Percentiles rank a stretch among this genome's conserved stretches.
These are phyloP conservation scores for Trachops cirrhosus DNA, from an alignment of 2,797 vertebrate genomes.

Conservation along the genomic window DNA sequence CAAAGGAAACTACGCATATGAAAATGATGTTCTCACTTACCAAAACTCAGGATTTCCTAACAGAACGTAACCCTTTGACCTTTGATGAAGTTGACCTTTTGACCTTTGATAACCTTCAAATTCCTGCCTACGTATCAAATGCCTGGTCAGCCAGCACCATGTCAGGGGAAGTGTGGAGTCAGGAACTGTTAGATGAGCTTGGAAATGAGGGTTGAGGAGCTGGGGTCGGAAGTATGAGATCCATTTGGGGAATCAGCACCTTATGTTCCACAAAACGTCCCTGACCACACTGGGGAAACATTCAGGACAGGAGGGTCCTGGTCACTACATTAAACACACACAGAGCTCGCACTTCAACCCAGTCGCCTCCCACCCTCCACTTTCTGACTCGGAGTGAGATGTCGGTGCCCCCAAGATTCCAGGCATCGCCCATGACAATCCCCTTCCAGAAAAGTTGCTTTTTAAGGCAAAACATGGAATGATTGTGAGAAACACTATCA, in stretches of 20 bases:
- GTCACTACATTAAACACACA: not conserved
- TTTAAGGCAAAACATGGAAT: not conserved
- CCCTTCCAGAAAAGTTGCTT: not conserved
- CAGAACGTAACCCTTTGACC: not conserved
- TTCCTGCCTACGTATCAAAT: not conserved
- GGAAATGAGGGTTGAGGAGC: not conserved
- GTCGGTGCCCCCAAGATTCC: not conserved
- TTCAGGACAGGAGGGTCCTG: not conserved
- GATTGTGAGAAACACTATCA: not conserved
- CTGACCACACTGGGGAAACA: not conserved
- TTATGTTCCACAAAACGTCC: not conserved
- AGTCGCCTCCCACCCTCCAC: not conserved
- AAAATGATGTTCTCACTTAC: not conserved
- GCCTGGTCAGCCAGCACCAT: not conserved
- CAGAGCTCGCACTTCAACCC: not conserved
- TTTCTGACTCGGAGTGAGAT: not conserved
- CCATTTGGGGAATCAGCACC: no score
- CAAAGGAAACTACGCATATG: not conserved
- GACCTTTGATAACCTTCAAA: no score
- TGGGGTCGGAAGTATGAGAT: not conserved
- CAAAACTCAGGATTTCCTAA: conserved; percentile 4
- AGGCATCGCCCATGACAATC: not conserved
- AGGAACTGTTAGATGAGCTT: not conserved
- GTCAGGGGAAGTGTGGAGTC: not conserved
- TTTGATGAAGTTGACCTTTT: no score